Evolutionary conservation across 2,113 vertebrate genomes (phyloP).

Genomic region (Antidorcas marsupialis): DNA sequence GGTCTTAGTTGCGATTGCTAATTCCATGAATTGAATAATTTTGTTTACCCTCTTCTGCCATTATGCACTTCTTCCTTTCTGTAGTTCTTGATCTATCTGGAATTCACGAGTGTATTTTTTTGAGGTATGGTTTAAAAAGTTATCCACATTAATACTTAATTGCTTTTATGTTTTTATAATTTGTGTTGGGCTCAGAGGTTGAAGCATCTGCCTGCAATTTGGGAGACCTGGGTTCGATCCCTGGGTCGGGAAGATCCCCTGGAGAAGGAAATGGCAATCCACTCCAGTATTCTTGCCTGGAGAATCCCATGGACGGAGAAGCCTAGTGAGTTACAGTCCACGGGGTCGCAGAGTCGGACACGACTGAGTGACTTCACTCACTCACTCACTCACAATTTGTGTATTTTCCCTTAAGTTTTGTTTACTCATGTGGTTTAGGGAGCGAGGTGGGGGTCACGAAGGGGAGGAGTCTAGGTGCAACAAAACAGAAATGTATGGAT

Average conservation of each 20-base stretch:
- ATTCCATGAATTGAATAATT: neutral
- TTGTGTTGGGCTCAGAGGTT: neutral
- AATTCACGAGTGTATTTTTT: neutral
- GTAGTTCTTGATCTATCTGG: neutral
- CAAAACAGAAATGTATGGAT: neutral
- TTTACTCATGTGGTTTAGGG: neutral
- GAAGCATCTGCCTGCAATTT: no score
- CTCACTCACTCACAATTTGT: neutral
- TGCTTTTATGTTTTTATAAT: neutral
- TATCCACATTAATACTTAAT: neutral
- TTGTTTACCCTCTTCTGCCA: neutral
- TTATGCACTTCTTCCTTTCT: neutral
- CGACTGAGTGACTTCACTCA: no score
- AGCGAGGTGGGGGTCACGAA: neutral
- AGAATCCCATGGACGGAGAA: no score
- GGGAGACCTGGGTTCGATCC: no score
- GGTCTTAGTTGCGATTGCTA: neutral
- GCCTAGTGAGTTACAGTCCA: no score
- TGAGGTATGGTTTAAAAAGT: neutral
- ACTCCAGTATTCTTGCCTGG: no score
- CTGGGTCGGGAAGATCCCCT: no score
- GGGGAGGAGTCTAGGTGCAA: neutral
- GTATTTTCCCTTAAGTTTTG: neutral
- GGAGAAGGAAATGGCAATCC: no score
- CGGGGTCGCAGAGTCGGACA: no score